Evolutionary conservation across 2,113 vertebrate genomes (phyloP), one percentile per base, ranked within the genome.

Genomic region (Craseonycteris thonglongyai): DNA sequence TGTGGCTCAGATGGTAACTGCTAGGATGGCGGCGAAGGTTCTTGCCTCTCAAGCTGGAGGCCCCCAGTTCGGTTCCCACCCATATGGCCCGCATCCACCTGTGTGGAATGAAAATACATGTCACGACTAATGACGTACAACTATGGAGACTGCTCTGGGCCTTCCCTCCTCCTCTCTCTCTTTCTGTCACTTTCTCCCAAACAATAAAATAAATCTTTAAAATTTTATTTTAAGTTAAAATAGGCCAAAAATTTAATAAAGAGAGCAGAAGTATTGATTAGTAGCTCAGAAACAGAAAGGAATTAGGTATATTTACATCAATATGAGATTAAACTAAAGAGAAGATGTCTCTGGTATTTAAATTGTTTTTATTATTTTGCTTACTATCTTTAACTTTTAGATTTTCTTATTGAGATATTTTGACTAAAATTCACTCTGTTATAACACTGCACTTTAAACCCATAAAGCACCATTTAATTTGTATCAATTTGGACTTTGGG

Each of bases 161-260:
- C n/a, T n/a, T n/a, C n/a, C n/a, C n/a, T n/a, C n/a, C n/a, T n/a
- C n/a, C n/a, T n/a, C n/a, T n/a, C n/a, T n/a, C n/a, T n/a, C n/a
- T n/a, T n/a, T n/a, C n/a, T n/a, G n/a, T n/a, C n/a, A n/a, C n/a
- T n/a, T n/a, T n/a, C n/a, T n/a, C n/a, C n/a, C n/a, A n/a, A n/a
- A n/a, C n/a, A n/a, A n/a, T n/a, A n/a, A n/a, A n/a, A n/a, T n/a
- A n/a, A n/a, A n/a, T n/a, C n/a, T 74, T 91, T 35, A 22, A 54
- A 81, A 72, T 28, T 54, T 87, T 84, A 88, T 38, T 92, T 95
- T 81, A 96, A 47, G 38, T 66, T 78, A 72, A 93, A 91, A 88
- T 40, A 78, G 9, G 45, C 2, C 84, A 91, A 84, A 88, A 33
- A 35, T 28, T 16, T 45, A n/a, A 75, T 14, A n/a, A 38, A 78